These are phyloP conservation scores for Clarias macrocephalus DNA, from an alignment of 2,113 vertebrate genomes.

Conservation along the genomic window DNA sequence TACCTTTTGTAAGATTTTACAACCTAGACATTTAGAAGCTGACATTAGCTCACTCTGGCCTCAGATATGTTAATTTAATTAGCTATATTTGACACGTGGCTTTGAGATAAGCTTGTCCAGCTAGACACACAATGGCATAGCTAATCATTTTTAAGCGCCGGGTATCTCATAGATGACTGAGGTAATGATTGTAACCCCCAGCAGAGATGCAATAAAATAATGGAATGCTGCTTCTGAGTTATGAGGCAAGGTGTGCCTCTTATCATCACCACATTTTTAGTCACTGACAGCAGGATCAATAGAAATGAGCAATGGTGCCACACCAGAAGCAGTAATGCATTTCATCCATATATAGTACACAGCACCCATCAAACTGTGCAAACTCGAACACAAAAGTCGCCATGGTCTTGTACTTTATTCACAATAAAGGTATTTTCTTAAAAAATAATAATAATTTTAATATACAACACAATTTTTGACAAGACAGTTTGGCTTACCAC, in stretches of 20 bases:
- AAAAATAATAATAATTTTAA: constrained; percentile 79
- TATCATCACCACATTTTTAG: not conserved
- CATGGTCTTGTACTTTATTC: constrained; percentile 80
- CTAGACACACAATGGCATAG: not conserved
- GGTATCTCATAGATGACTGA: not conserved
- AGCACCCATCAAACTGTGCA: not conserved
- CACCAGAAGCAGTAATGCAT: not conserved
- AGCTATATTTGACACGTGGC: not conserved
- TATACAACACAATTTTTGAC: constrained; percentile 80
- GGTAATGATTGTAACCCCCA: not conserved
- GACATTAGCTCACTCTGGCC: not conserved
- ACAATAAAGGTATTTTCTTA: constrained; percentile 74
- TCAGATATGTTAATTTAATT: not conserved
- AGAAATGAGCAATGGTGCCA: not conserved
- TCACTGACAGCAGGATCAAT: not conserved
- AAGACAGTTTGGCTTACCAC: constrained; percentile 75
- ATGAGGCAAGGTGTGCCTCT: not conserved
- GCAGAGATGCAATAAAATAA: not conserved
- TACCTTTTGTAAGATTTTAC: not conserved
- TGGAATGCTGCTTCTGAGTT: not conserved
- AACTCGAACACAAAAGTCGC: constrained; percentile 47
- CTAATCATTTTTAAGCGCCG: not conserved
- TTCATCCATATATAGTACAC: not conserved
- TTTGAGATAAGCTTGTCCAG: not conserved
- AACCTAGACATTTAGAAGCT: not conserved